Percentiles rank a stretch among this genome's conserved stretches.
These are phyloP conservation scores for Drosophila pandora DNA, from an alignment of 1,140 invertebrate species.

Conservation along the genomic window DNA sequence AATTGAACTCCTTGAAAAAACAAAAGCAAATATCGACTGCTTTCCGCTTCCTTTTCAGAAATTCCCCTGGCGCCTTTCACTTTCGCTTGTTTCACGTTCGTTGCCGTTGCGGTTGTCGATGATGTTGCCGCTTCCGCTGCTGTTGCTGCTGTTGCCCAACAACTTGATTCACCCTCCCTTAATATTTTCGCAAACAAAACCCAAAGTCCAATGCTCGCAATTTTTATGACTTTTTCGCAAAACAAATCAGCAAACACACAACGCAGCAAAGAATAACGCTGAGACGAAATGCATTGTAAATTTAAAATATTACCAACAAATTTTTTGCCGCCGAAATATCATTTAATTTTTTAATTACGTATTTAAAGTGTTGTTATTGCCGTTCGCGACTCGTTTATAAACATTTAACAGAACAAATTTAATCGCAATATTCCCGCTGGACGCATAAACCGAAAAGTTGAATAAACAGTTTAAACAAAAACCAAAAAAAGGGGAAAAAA, in stretches of 20 bases:
- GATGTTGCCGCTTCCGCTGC: background rate
- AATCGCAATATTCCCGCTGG: slow-evolving; percentile 20
- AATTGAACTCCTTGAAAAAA: slow-evolving; percentile 34
- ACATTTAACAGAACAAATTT: slow-evolving; percentile 51
- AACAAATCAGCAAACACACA: slow-evolving; percentile 49
- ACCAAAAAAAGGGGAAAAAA: slow-evolving; percentile 17
- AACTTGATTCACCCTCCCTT: background rate
- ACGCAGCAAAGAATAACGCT: slow-evolving; percentile 26
- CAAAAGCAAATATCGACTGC: background rate
- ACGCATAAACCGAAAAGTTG: slow-evolving; percentile 38
- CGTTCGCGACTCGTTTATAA: slow-evolving; percentile 52
- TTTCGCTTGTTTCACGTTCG: slow-evolving; percentile 49
- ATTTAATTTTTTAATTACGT: slow-evolving; percentile 67
- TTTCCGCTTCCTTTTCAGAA: slow-evolving; percentile 61
- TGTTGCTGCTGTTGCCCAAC: slow-evolving; percentile 47
- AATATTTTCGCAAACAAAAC: background rate
- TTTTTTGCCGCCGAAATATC: slow-evolving; percentile 51
- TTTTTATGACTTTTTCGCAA: slow-evolving; percentile 53
- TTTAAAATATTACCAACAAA: slow-evolving; percentile 50
- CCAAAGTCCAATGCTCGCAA: slow-evolving; percentile 52
- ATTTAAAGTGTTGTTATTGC: slow-evolving; percentile 53
- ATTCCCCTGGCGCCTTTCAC: slow-evolving; percentile 64
- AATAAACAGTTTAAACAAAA: slow-evolving; percentile 43
- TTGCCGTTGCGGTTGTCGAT: slow-evolving; percentile 19
- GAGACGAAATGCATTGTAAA: slow-evolving; percentile 16